Evolutionary conservation across 2,113 vertebrate genomes (phyloP), one percentile per base, ranked within the genome.

Genomic region (Calidris pugnax): DNA sequence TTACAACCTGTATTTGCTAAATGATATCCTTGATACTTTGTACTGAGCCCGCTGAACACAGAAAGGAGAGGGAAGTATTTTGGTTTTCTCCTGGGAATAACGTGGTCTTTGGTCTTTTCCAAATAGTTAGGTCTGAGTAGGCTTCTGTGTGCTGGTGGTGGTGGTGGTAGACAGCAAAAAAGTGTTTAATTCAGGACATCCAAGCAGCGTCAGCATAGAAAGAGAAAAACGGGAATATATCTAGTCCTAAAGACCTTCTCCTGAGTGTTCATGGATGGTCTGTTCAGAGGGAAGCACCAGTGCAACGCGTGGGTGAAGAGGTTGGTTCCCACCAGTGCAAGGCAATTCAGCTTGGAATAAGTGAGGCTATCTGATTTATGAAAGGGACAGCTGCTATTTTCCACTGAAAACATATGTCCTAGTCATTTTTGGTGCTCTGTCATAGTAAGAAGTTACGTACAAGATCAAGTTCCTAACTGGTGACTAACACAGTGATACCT

Each of bases 21-120:
- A 74, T 68, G 55, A 20, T n/a, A 55, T 71, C 37, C 0, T 1
- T 22, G 14, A 18, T 53, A 59, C 13, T 89, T 63, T 30, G n/a
- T 62, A 67, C 17, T 55, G 43, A 32, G 27, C n/a, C 73, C 0
- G 0, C 53, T 47, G 26, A 56, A 63, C 7, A 17, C 2, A 56
- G 47, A 41, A 78, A 18, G 21, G 7, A 16, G 1, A 13, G 7
- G 21, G 22, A 45, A 16, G 19, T 67, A 11, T 19, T 75, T 85
- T 50, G 26, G 27, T 51, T 82, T 74, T 87, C 53, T 48, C 9
- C 26, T 33, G 41, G 22, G 51, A 74, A 53, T 62, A 74, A 48
- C 0, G 0, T 32, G 17, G 50, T 91, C 63, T 57, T 76, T 53
- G 63, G 43, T 71, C n/a, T 84, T 63, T 83, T 68, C 26, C 27